These are phyloP conservation scores for Coracias cyanogaster DNA, from an alignment of 2,797 vertebrate genomes.

Conservation along the genomic window DNA sequence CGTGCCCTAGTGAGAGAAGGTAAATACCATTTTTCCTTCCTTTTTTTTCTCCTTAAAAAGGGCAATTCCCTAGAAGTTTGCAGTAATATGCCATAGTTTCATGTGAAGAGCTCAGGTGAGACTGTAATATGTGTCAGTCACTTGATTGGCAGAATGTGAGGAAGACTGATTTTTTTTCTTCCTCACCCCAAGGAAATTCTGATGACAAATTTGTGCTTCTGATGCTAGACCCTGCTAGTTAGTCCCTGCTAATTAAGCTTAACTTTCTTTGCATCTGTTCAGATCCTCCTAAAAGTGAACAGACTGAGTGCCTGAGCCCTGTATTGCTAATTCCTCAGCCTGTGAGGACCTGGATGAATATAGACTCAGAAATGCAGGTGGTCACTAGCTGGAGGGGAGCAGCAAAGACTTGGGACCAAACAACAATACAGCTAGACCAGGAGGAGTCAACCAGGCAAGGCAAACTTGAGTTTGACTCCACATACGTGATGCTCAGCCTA, in stretches of 20 bases:
- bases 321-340: neutral
- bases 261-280: neutral
- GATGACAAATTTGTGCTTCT: neutral
- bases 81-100: neutral
- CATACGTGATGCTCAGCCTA: accelerated
- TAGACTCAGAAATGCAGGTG: neutral
- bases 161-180: neutral
- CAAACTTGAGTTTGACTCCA: neutral
- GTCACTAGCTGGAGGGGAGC: neutral
- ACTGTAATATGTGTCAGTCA: neutral
- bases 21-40: neutral
- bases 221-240: neutral
- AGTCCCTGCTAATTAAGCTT: neutral
- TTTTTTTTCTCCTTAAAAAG: neutral
- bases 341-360: neutral
- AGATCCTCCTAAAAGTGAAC: neutral
- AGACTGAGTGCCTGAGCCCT: neutral
- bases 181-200: neutral
- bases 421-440: neutral
- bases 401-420: neutral
- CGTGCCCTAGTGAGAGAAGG: neutral
- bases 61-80: conserved; percentile 9
- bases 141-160: neutral
- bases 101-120: neutral
- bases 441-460: neutral